Evolutionary conservation across 1,140 invertebrate species (phyloP).

Genomic region (Lucilia sericata): DNA sequence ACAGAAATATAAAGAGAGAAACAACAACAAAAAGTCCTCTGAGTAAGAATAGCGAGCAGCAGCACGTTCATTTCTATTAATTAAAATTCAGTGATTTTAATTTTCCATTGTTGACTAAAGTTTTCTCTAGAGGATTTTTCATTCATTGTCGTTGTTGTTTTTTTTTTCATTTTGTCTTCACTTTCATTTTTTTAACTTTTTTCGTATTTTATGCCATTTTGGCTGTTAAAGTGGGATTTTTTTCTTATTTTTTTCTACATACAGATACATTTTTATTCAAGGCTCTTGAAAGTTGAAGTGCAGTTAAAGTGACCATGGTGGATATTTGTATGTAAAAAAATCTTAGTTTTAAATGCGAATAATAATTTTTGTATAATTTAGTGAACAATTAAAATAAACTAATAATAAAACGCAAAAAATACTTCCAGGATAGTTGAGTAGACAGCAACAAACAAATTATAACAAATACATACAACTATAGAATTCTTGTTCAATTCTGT

Average conservation of each 20-base stretch:
- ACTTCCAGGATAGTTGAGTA: too few species aligned
- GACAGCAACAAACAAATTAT: too few species aligned
- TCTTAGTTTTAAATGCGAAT: too few species aligned
- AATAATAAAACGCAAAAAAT: too few species aligned
- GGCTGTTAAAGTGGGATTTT: not conserved
- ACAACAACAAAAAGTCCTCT: too few species aligned
- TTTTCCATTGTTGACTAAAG: not conserved
- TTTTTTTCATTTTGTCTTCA: not conserved
- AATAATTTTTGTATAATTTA: too few species aligned
- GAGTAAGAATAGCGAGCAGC: not conserved
- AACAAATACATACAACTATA: too few species aligned
- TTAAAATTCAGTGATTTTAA: conserved; percentile 8
- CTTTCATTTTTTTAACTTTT: not conserved
- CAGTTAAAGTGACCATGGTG: not conserved
- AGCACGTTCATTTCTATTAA: not conserved
- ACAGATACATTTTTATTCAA: not conserved
- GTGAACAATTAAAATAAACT: too few species aligned
- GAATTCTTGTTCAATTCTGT: too few species aligned
- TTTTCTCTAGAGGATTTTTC: not conserved
- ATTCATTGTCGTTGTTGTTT: not conserved
- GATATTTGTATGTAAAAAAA: too few species aligned
- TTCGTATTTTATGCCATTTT: not conserved
- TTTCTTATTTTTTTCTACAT: not conserved
- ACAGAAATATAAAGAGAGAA: too few species aligned
- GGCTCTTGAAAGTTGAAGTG: not conserved